Evolutionary conservation across 2,113 vertebrate genomes (phyloP), one percentile per base, ranked within the genome.

Genomic region (Scatophagus argus): DNA sequence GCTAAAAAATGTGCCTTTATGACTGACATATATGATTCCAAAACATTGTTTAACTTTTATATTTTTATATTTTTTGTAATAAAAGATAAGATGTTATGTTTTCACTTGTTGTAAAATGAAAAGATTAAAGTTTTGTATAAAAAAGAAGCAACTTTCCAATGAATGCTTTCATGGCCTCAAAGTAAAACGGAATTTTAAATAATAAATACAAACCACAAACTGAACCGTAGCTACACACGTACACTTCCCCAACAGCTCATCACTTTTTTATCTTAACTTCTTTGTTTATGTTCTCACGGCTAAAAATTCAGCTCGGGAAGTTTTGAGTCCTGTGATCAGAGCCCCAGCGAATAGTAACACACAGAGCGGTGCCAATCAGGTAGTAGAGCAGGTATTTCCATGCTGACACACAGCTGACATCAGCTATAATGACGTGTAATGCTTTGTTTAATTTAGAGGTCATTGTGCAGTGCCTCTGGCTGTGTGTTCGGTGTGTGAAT

Each of bases 371-470:
- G 14, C 54, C 44, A 65, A 21, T 68, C 32, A 58, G 1, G 8
- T 2, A 21, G 32, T 8, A 32, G 39, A 80, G 25, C 79, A 63
- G 67, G 55, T 74, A 64, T 72, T 84, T 70, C 61, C 39, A 41
- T 8, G 32, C 9, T 19, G 52, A 25, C 52, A 55, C 13, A 8
- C 9, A 23, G 43, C 16, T 54, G 58, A 21, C 29, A 43, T 54
- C 27, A 67, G 44, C 44, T 8, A 5, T 25, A 6, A 10, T 21
- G 1, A 38, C 14, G 25, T 4, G 8, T 21, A 31, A 67, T 7
- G 31, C 32, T 49, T 16, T 11, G 16, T 65, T 52, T 41, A 29
- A 6, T 55, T 54, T 16, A 8, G n/a, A 46, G 3, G 31, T 39
- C 58, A 58, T 1, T 5, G 39, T 13, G 12, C 5, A 25, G 3